phyloP scores from a whole-genome alignment of 2,888 invertebrate species.

The Lathronympha strigana region DNA sequence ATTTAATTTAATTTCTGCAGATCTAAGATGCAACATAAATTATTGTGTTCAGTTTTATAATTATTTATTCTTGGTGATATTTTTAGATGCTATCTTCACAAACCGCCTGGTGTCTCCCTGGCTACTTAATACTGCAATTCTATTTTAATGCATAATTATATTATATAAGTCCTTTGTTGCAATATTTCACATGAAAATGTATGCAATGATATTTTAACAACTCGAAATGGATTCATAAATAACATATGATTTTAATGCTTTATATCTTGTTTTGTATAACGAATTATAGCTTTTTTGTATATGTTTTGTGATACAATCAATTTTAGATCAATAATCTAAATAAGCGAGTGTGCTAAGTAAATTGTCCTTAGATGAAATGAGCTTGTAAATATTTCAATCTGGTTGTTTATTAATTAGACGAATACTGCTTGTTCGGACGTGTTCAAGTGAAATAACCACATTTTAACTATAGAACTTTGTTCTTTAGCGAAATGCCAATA shows the following conservation, averaged over 20 bases:
- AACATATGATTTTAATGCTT: slow-evolving; percentile 68
- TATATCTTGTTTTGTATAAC: slow-evolving; percentile 66
- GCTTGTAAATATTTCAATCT: slow-evolving; percentile 73
- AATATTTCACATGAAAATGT: slow-evolving; percentile 75
- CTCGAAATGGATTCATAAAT: slow-evolving; percentile 45
- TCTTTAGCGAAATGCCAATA: not conserved
- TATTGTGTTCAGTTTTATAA: slow-evolving; percentile 26
- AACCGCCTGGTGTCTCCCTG: slow-evolving; percentile 18
- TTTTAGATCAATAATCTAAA: slow-evolving; percentile 55
- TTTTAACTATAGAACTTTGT: too few species aligned
- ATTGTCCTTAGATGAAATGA: slow-evolving; percentile 51
- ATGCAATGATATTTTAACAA: slow-evolving; percentile 44
- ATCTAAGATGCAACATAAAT: slow-evolving; percentile 2
- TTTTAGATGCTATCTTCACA: slow-evolving; percentile 40
- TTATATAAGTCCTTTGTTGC: slow-evolving; percentile 72
- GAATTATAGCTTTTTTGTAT: slow-evolving; percentile 59
- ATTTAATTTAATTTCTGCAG: too few species aligned
- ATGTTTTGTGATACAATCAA: slow-evolving; percentile 59
- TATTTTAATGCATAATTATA: slow-evolving; percentile 66
- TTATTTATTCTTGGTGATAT: slow-evolving; percentile 35
- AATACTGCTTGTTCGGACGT: slow-evolving; percentile 64
- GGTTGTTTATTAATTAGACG: slow-evolving; percentile 70
- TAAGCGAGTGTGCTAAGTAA: slow-evolving; percentile 43
- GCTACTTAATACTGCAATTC: slow-evolving; percentile 31
- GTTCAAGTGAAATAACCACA: slow-evolving; percentile 49